Percentiles rank a stretch among this genome's conserved stretches.
Conservation (phyloP, 2,113 vertebrate genomes). For the Himantopus leucocephalus region DNA sequence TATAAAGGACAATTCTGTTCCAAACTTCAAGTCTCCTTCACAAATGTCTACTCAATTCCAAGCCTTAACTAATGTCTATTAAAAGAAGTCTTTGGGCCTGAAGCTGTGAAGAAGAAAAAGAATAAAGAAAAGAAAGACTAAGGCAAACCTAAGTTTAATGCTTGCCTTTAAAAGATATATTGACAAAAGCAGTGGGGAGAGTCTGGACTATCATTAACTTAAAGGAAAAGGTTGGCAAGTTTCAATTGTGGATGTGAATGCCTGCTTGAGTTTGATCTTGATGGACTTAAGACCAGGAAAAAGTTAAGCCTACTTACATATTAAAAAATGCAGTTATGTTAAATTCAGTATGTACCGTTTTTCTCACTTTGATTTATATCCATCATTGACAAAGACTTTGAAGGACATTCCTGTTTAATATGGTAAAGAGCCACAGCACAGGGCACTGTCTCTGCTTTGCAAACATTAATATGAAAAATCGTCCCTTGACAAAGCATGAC, state of each 20-base stretch:
- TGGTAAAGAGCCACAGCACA: constrained; percentile 64
- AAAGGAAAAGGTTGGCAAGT: constrained; percentile 65
- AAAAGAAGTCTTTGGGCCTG: constrained; percentile 74
- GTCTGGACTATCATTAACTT: constrained; percentile 72
- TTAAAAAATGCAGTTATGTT: constrained; percentile 77
- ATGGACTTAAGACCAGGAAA: constrained; percentile 67
- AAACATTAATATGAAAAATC: constrained; percentile 70
- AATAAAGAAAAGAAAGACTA: constrained; percentile 34
- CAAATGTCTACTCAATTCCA: constrained; percentile 81
- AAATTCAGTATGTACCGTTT: constrained; percentile 66
- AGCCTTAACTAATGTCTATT: constrained; percentile 78
- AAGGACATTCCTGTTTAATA: constrained; percentile 72
- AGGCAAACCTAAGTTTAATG: constrained; percentile 73
- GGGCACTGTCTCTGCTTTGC: constrained; percentile 61
- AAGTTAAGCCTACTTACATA: constrained; percentile 76
- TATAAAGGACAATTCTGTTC: constrained; percentile 80
- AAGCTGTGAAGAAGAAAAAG: constrained; percentile 45
- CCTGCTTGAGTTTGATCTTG: constrained; percentile 74
- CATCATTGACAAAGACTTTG: constrained; percentile 59
- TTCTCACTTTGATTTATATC: constrained; percentile 74
- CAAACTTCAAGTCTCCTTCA: constrained; percentile 80
- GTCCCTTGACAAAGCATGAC: constrained; percentile 64
- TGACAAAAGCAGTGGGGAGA: constrained; percentile 76
- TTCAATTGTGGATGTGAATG: constrained; percentile 71
- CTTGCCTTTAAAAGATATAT: constrained; percentile 73